Evolutionary conservation across 2,113 vertebrate species (phyloP), one percentile per base, ranked within the genome.

Genomic region (Prochilodus magdalenae): DNA sequence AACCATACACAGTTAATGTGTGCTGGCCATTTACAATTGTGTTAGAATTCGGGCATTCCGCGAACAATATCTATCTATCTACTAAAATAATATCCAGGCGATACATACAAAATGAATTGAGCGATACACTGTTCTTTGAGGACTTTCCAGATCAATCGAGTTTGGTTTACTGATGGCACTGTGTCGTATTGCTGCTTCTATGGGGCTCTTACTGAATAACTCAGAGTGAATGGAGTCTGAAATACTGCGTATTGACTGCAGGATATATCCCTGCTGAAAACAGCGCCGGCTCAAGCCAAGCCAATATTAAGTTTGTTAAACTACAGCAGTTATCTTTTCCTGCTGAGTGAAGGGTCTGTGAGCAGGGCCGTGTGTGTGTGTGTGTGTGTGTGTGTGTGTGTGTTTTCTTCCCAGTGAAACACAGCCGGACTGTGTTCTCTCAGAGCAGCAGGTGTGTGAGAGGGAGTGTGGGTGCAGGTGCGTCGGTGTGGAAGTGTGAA

Each of bases 301-400:
- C 62, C 65, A 67, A 33, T 36, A 67, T 67, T 20, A 67, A 30
- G 65, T 67, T 67, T 36, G 65, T 40, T 79, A 29, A 53, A 62
- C 55, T 79, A 49, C 66, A 30, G 26, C 40, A 33, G 27, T 55
- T 36, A 33, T 55, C 18, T 40, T 55, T 5, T 57, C 65, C 27
- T 51, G 36, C 13, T 80, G 30, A 26, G 62, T 53, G 66, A n/a
- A 70, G 65, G 49, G 53, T 73, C 1, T 24, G 53, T 47, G 53
- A 27, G 62, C n/a, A 62, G 10, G 16, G 27, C 20, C 40, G 20
- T 20, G 51, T 16, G 75, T 24, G 57, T 73, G 70, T 81, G 57
- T 74, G 82, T 84, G 36, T 5, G n/a, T n/a, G 20, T 20, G 51
- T 16, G 75, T 24, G 57, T 73, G 70, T 81, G 57, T 74, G 82